These are phyloP conservation scores for Radopholus similis DNA, from an alignment of 1,140 invertebrate genomes.

Conservation along the genomic window DNA sequence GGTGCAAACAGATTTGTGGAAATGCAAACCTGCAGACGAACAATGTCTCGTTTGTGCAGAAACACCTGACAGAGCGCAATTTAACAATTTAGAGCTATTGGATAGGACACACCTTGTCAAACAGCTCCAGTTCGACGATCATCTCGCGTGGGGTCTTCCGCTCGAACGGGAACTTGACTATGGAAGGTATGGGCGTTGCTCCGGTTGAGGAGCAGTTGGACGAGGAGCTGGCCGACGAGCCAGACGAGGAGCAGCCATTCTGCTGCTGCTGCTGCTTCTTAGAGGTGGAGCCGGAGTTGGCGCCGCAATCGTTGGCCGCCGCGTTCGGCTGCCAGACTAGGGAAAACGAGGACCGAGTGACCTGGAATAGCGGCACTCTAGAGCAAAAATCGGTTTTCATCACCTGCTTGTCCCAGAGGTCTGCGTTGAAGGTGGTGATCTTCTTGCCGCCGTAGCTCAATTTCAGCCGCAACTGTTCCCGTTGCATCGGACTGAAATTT, in stretches of 20 bases:
- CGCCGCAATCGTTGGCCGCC: not conserved
- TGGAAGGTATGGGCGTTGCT: slow-evolving; percentile 36
- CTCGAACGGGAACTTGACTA: slow-evolving; percentile 60
- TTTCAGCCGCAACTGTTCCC: slow-evolving; percentile 54
- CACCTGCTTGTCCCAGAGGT: slow-evolving; percentile 55
- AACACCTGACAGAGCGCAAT: too few species aligned
- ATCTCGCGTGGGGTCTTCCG: slow-evolving; percentile 44
- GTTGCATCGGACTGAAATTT: slow-evolving; percentile 56
- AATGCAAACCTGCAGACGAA: slow-evolving; percentile 3
- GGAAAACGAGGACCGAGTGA: slow-evolving; percentile 56
- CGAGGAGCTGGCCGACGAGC: not conserved
- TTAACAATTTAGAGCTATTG: too few species aligned
- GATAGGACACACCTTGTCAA: slow-evolving; percentile 46
- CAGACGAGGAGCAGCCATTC: slow-evolving; percentile 1
- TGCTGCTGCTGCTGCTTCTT: not conserved
- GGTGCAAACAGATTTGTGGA: not conserved
- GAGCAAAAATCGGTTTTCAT: not conserved
- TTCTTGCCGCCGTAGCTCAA: slow-evolving; percentile 49
- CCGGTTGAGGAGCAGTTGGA: not conserved
- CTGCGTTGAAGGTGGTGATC: slow-evolving; percentile 54
- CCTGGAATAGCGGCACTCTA: slow-evolving; percentile 22
- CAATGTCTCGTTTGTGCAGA: slow-evolving; percentile 7
- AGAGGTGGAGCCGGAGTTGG: not conserved
- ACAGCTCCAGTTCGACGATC: slow-evolving; percentile 41
- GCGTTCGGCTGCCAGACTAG: slow-evolving; percentile 59